These are phyloP conservation scores for Amphiprion percula DNA, from an alignment of 2,113 vertebrate species.

Conservation along the genomic window DNA sequence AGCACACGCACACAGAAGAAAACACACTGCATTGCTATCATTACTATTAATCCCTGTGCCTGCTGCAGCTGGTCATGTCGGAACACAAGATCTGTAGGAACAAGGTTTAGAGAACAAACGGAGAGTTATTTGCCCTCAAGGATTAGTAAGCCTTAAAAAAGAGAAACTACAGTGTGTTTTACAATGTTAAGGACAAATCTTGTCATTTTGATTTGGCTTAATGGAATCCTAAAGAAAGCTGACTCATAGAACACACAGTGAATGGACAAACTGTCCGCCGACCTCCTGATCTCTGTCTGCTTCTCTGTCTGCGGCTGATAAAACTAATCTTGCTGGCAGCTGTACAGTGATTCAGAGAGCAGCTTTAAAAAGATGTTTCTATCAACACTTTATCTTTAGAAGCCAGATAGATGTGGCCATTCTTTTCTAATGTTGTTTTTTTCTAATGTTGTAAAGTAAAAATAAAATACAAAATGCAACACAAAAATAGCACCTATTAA, in stretches of 20 bases:
- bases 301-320: slow-evolving; percentile 30
- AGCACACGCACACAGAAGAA: slow-evolving; percentile 14
- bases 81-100: slow-evolving; percentile 12
- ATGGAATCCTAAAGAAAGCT: background rate
- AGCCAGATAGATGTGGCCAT: background rate
- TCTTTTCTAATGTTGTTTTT: slow-evolving; percentile 1
- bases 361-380: slow-evolving; percentile 2
- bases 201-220: slow-evolving; percentile 16
- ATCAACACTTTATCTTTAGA: background rate
- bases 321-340: slow-evolving; percentile 18
- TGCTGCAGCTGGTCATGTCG: slow-evolving; percentile 6
- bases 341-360: slow-evolving; percentile 8
- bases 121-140: slow-evolving; percentile 6
- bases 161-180: background rate
- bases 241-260: background rate
- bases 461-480: background rate
- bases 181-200: background rate
- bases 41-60: slow-evolving; percentile 41
- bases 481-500: background rate
- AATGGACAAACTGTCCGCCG: slow-evolving; percentile 5
- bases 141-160: background rate
- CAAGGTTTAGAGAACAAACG: slow-evolving; percentile 31
- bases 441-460: background rate
- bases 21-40: slow-evolving; percentile 28
- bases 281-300: slow-evolving; percentile 26